Base-by-base conservation (phyloP, 2,113 vertebrate genomes). In the Sylvia atricapilla region DNA sequence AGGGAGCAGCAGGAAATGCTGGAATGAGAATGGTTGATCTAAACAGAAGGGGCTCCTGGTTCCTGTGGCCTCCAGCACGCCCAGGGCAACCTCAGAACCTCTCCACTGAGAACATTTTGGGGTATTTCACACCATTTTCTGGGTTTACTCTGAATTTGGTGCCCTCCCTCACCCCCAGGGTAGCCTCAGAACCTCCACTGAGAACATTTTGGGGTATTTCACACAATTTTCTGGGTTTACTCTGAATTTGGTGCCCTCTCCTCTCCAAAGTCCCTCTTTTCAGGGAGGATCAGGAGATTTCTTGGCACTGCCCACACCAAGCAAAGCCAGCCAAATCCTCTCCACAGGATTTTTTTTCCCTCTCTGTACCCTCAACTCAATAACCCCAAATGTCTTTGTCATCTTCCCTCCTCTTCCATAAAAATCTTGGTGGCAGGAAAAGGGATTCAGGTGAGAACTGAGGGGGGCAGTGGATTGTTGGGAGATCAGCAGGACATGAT, bases 1-100 rank as follows among this genome's bases (percentile, higher is more conserved):
- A 89, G 33, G 89, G 78, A 95, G 58, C 73, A 69, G 67, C 78
- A 66, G 84, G 77, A 82, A 87, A 77, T 55, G 70, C n/a, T 85
- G 73, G 53, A 62, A 93, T 73, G 84, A 55, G 72, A 59, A 33
- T 15, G 59, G 79, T n/a, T 49, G 66, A 21, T 41, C 22, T 7
- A 35, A 33, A 28, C 74, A 75, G n/a, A 20, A 43, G 16, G 15
- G 15, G 21, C 18, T 53, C 39, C 69, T 15, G 3, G 10, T 37
- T 78, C 37, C 79, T 60, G 4, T 2, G 2, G 15, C 50, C 67
- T 52, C 20, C 35, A 23, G 8, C 60, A 47, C 10, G 7, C 55
- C 66, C 41, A 31, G 5, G 59, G 44, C 59, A 46, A 41, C n/a
- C 70, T 31, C 82, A 72, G 52, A 63, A 21, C 52, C 50, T 56